phyloP scores from a whole-genome alignment of 2,797 vertebrate genomes.

The Notolepis coatsorum region DNA sequence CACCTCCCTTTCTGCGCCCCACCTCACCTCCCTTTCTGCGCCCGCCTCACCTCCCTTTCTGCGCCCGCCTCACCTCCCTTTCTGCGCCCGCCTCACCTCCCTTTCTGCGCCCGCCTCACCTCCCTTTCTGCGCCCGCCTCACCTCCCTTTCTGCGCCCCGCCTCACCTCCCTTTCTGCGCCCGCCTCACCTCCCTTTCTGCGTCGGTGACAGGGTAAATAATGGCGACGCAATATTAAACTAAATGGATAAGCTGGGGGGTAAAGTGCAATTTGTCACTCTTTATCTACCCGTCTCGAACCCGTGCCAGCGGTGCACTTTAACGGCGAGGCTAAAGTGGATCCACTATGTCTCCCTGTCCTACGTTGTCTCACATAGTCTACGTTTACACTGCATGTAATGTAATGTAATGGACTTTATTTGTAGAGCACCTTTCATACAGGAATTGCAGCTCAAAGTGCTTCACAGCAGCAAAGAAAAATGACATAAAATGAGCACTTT shows the following conservation, averaged over 20 bases:
- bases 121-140: no score
- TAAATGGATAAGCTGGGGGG: constrained; percentile 2
- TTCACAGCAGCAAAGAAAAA: not conserved
- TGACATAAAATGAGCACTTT: no score
- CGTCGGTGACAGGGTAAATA: not conserved
- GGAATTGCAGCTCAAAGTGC: not conserved
- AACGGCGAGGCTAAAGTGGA: constrained; percentile 9
- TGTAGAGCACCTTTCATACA: not conserved
- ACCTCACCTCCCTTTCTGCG: no score
- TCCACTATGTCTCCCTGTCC: no score
- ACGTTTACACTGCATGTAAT: not conserved
- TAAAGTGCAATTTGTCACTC: not conserved
- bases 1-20: no score
- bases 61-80: no score
- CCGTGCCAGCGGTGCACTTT: constrained; percentile 51
- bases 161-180: no score
- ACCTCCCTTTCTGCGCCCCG: no score
- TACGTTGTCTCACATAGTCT: not conserved
- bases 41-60: no score
- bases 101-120: no score
- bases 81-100: no score
- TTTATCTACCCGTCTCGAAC: not conserved
- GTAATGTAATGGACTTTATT: not conserved
- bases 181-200: no score
- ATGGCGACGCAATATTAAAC: not conserved